A percentile compares a stretch with the other conserved stretches of the same genome.
Evolutionary conservation across 2,888 invertebrate genomes (phyloP).

Genomic region (Pheosia tremula): DNA sequence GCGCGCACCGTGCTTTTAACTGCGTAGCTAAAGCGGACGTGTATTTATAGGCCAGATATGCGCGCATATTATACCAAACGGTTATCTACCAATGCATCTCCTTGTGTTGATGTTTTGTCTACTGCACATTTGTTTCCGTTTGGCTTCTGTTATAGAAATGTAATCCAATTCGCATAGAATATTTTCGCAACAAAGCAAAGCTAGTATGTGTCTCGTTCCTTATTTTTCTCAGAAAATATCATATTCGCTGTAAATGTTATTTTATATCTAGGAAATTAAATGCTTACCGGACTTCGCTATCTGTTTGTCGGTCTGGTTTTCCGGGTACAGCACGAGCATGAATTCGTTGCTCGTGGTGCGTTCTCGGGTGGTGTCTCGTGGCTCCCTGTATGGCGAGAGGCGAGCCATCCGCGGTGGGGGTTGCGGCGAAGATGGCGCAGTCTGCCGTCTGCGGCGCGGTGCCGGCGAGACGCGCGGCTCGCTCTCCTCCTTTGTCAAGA

Average conservation of each 20-base stretch:
- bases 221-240: too few species aligned
- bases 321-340: slow-evolving; percentile 90
- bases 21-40: slow-evolving; percentile 37
- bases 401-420: slow-evolving; percentile 34
- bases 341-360: slow-evolving; percentile 90
- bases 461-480: slow-evolving; percentile 64
- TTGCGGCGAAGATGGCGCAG: slow-evolving; percentile 36
- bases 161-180: not conserved
- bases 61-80: slow-evolving; percentile 28
- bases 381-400: slow-evolving; percentile 29
- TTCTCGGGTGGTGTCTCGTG: slow-evolving; percentile 31
- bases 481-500: slow-evolving; percentile 60
- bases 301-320: slow-evolving; percentile 70
- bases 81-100: slow-evolving; percentile 16
- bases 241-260: not conserved
- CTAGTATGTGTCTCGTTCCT: not conserved
- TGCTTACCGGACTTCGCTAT: slow-evolving; percentile 76
- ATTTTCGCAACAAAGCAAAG: not conserved
- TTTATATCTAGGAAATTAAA: not conserved
- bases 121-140: not conserved
- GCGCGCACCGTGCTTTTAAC: slow-evolving; percentile 39
- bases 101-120: slow-evolving; percentile 6
- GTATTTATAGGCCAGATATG: slow-evolving; percentile 57
- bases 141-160: not conserved
- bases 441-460: slow-evolving; percentile 65